phyloP scores from a whole-genome alignment of 2,888 invertebrate genomes.

The Epirrhoe alternata region DNA sequence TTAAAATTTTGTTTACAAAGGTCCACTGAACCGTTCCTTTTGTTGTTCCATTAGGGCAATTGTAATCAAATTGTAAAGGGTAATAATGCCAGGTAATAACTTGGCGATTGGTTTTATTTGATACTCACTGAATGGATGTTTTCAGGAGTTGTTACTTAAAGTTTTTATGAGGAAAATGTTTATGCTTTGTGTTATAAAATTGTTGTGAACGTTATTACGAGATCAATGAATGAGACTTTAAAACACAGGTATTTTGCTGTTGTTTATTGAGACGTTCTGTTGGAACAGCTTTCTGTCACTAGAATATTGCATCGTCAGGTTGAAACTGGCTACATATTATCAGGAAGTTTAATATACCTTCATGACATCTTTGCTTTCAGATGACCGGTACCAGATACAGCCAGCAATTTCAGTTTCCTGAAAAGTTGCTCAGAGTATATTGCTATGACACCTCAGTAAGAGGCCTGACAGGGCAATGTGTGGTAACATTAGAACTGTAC shows the following conservation, averaged over 20 bases:
- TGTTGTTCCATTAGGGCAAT: conserved; percentile 39
- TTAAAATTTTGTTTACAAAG: conserved; percentile 57
- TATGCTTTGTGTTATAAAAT: no score
- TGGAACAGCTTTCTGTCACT: background rate
- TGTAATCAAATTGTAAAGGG: conserved; percentile 28
- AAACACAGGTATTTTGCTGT: no score
- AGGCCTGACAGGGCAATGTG: conserved; percentile 58
- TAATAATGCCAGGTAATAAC: conserved; percentile 17
- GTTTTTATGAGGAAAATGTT: no score
- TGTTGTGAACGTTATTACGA: no score
- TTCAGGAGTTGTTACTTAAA: background rate
- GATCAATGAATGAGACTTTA: no score
- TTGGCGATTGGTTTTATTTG: conserved; percentile 9
- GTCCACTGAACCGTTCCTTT: conserved; percentile 40
- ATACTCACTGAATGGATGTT: background rate
- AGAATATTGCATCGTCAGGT: background rate
- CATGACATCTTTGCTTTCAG: conserved; percentile 25
- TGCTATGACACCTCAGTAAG: conserved; percentile 50
- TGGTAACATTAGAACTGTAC: conserved; percentile 55
- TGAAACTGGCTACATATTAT: no score
- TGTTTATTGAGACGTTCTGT: no score
- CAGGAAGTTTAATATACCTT: background rate
- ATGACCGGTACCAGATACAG: conserved; percentile 49
- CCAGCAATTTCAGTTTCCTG: conserved; percentile 48
- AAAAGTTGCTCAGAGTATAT: conserved; percentile 53